Evolutionary conservation across 2,113 vertebrate genomes (phyloP).

Genomic region (Egretta garzetta): DNA sequence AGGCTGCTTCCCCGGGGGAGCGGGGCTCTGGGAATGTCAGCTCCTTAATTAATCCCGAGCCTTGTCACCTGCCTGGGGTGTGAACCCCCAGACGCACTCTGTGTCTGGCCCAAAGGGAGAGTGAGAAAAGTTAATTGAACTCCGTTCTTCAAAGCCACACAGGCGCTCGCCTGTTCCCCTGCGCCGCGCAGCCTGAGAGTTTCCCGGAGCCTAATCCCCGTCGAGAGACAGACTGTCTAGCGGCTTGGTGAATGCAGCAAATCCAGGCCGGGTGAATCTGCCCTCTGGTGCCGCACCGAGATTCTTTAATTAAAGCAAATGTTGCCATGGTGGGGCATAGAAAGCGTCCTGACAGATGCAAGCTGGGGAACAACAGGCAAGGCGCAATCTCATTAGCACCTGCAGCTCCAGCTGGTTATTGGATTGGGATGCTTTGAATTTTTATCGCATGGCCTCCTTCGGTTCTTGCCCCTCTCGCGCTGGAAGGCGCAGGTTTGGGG

Average conservation of each 20-base stretch:
- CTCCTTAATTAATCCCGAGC: conserved; percentile 42
- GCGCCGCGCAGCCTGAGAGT: neutral
- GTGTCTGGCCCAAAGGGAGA: neutral
- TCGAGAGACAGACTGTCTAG: conserved; percentile 48
- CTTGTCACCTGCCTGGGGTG: neutral
- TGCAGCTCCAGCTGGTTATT: conserved; percentile 22
- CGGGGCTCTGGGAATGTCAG: neutral
- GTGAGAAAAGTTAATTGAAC: conserved; percentile 61
- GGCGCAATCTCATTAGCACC: conserved; percentile 50
- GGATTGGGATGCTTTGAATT: conserved; percentile 36
- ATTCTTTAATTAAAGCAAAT: conserved; percentile 52
- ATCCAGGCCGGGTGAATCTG: neutral
- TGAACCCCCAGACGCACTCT: neutral
- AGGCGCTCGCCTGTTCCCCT: neutral
- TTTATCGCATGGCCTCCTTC: neutral
- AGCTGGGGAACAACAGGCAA: conserved; percentile 9
- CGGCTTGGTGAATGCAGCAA: neutral
- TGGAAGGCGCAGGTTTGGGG: neutral
- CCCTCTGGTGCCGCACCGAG: neutral
- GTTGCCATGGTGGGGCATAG: conserved; percentile 57
- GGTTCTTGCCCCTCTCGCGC: neutral
- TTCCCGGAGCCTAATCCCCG: conserved; percentile 36
- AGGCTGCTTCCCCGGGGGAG: neutral
- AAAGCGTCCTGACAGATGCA: conserved; percentile 1
- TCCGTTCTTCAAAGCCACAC: neutral